Conservation (phyloP, 2,888 invertebrate genomes). For the Chouioia cunea region DNA sequence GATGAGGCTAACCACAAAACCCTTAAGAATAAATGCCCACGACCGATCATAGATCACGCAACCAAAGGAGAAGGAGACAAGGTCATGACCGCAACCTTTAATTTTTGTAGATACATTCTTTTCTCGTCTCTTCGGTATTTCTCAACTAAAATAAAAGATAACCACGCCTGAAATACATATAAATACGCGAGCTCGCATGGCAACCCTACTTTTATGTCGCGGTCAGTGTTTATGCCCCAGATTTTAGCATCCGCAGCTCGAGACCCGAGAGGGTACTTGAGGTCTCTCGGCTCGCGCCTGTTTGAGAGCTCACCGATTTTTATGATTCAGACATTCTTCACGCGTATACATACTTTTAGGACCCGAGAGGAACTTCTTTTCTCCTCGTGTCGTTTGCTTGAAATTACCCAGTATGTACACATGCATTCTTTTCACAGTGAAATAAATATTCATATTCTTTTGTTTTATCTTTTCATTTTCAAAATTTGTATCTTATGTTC, state of each 20-base stretch:
- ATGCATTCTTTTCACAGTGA: too few species aligned
- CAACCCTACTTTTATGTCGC: constrained; percentile 59
- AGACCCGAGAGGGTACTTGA: constrained; percentile 52
- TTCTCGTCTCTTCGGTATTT: constrained; percentile 62
- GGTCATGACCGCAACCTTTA: constrained; percentile 33
- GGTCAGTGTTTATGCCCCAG: constrained; percentile 64
- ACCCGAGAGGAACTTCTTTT: neutral
- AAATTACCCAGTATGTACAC: too few species aligned
- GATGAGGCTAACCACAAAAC: constrained; percentile 48
- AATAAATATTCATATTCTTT: too few species aligned
- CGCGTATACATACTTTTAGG: neutral
- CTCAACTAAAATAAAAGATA: constrained; percentile 50
- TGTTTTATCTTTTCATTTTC: too few species aligned
- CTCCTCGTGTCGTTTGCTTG: neutral
- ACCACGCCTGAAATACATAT: constrained; percentile 62
- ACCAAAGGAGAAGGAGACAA: constrained; percentile 18
- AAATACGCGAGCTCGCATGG: constrained; percentile 61
- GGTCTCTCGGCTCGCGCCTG: constrained; percentile 40
- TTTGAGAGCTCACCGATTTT: constrained; percentile 61
- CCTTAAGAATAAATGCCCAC: constrained; percentile 29
- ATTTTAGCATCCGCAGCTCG: constrained; percentile 59
- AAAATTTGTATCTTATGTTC: too few species aligned
- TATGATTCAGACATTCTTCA: constrained; percentile 51
- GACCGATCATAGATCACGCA: constrained; percentile 40
- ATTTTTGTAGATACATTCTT: too few species aligned